Evolutionary conservation across 2,888 invertebrate genomes (phyloP), one percentile per base, ranked within the genome.

Genomic region (Dolichomitus sp.): DNA sequence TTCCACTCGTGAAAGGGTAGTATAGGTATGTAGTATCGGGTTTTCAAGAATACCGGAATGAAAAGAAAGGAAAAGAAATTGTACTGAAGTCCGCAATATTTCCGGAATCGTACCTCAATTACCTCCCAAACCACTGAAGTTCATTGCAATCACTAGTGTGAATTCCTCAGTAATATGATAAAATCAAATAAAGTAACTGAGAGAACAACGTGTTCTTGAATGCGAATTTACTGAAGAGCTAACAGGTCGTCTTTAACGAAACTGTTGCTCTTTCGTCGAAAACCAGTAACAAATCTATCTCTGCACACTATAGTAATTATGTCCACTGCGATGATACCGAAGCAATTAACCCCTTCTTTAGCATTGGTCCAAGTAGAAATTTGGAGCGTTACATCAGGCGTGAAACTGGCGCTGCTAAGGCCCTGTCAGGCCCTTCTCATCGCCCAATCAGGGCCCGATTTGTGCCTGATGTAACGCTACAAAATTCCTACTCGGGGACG

Each of bases 11-110:
- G 61, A 48, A 66, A 37, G 19, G 50, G 40, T n/a, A 14, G 37
- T 4, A 59, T 61, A 78, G 50, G 50, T 59, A 73, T 65, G 19
- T 42, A 66, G 12, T 42, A 75, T 72, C 45, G 45, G 37, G 40
- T 75, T 82, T 66, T 66, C 42, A 48, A 50, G 52, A 23, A 63
- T 48, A 75, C 23, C 40, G 33, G 52, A 9, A 17, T 6, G 19
- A 52, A 30, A 40, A 54, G 14, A 48, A 45, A 2, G 42, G 27
- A 73, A 33, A 74, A 77, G 52, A n/a, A 79, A 80, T 19, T 37
- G 23, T 52, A 12, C 12, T 19, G 40, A 7, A 66, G 33, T 37
- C 50, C 57, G 30, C 33, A 54, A 57, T 12, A 48, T 48, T 70
- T 17, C 61, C 54, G n/a, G 30, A n/a, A 77, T 19, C 30, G 17